Base-by-base conservation (phyloP, 1,140 invertebrate genomes). In the Helicoverpa armigera region DNA sequence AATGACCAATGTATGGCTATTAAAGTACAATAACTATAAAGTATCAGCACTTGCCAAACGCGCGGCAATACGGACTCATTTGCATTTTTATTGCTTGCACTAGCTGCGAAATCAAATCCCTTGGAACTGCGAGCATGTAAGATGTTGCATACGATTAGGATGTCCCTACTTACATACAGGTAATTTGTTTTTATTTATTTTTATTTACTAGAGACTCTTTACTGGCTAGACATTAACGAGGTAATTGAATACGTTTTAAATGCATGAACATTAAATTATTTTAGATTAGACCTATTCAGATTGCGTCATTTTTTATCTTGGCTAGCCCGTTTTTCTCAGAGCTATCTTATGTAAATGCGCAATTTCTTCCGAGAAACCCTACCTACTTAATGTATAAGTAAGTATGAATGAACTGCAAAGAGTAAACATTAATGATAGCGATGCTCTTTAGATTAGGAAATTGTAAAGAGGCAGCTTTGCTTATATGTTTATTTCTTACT, bases 11-110 rank as follows among this genome's bases (percentile, higher is more conserved):
- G 69, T 72, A 1, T 51, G 9, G 29, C 50, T 50, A 69, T 50
- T 69, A 50, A 18, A 50, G 35, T 50, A 50, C 65, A 69, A 11
- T n/a, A 18, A 50, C 9, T 69, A 43, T 23, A 72, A 29, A 72
- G 53, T 72, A 72, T 54, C 69, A 54, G 7, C 50, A 53, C 50
- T 72, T 72, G 69, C 69, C 69, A 72, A 72, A 73, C 12, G 53
- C 70, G 31, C 31, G 43, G 51, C 5, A 73, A 56, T 56, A 16
- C 29, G n/a, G 29, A 9, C n/a, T 13, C 11, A 51, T 73, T 73
- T 35, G 35, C 51, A 70, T 53, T 3, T 51, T 51, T 69, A 51
- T 69, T 69, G 12, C 35, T 67, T 18, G 63, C n/a, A 31, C 13
- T 14, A 35, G 35, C 3, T 13, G 69, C 18, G 50, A 53, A 72